Base-by-base conservation (phyloP, 1,140 invertebrate genomes). In the Drosophila cardini region DNA sequence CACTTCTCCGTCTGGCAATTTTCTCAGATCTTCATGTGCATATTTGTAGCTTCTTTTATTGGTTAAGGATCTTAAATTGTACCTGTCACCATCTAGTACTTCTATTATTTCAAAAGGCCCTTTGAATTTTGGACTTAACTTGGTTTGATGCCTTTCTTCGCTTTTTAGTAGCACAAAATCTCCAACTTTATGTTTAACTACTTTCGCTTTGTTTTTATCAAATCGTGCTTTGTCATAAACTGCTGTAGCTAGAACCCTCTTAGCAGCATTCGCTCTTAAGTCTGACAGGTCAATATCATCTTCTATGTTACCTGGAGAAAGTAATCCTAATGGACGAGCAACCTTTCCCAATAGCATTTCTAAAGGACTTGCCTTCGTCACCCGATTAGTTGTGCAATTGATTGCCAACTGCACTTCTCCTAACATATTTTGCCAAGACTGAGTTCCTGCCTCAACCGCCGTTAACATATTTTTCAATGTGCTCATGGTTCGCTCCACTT, bases 1-100 rank as follows among this genome's bases (percentile, higher is more conserved):
- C 48, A 64, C 36, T 46, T 64, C 15, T n/a, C 46, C 46, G 16
- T 63, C 32, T 36, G 45, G 13, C 36, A 46, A 62, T 62, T 34
- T 62, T 50, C 42, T 34, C 6, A 34, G 6, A 34, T 34, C 2
- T 34, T 34, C 32, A 34, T 34, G 32, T 2, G 32, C 32, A 34
- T 34, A 34, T 34, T 34, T 34, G 32, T 34, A 34, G 38, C 6
- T 34, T 56, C 42, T 15, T 34, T 32, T 56, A 36, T 65, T 34
- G 32, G 32, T 34, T 34, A 34, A 34, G 5, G 32, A 34, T 5
- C 9, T 34, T 34, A 2, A 8, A 34, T 8, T 34, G 32, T 34
- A 34, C 32, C 32, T 34, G 32, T 34, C 32, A 34, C 32, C 32
- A 6, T 34, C 32, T 34, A 34, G 5, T 1, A 34, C 21, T 2